Base-by-base conservation (phyloP, 37 sponge, comb jelly and placozoan species). In the Mnemiopsis leidyi region DNA sequence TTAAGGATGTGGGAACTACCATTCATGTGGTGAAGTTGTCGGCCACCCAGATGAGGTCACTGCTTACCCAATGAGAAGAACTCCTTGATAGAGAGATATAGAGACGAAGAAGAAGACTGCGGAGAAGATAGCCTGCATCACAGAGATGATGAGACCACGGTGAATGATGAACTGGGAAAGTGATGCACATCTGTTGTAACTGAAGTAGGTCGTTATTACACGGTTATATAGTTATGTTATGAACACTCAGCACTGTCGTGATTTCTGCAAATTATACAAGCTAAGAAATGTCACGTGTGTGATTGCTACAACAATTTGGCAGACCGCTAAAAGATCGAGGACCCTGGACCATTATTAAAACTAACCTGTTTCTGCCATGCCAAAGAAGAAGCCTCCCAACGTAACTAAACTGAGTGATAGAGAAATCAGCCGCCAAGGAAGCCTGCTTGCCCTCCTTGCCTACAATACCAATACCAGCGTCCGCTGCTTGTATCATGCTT, bases 381-480 rank as follows among this genome's bases (percentile, higher is more conserved):
- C 98, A 97, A 48, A 97, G 93, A 13, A 97, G 83, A 25, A 97
- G 77, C 32, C 97, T 37, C n/a, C 97, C 95, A 30, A 97, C 92
- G 69, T 96, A 95, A 0, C 69, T 93, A 94, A 97, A 97, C 92
- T 96, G 95, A 13, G 98, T 95, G 38, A 97, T 94, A 24, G 97
- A 97, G 95, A 97, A 97, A 75, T 97, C 97, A 31, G 98, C 96
- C 36, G 98, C 98, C 69, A 97, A 93, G 24, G 98, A 97, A 0
- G 97, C 98, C 69, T 97, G 98, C 92, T 96, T 96, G 36, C 98
- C 98, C 69, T 97, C 98, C 24, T 96, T 97, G 68, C 98, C 98
- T 35, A 96, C 96, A 61, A 97, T 97, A 5, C 98, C 98, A 93
- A 97, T 95, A 2, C 97, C 98, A 0, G 95, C 98, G 61, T 97